Evolutionary conservation across 1,140 invertebrate genomes (phyloP), one percentile per base, ranked within the genome.

Genomic region (Drosophila kepulauana): DNA sequence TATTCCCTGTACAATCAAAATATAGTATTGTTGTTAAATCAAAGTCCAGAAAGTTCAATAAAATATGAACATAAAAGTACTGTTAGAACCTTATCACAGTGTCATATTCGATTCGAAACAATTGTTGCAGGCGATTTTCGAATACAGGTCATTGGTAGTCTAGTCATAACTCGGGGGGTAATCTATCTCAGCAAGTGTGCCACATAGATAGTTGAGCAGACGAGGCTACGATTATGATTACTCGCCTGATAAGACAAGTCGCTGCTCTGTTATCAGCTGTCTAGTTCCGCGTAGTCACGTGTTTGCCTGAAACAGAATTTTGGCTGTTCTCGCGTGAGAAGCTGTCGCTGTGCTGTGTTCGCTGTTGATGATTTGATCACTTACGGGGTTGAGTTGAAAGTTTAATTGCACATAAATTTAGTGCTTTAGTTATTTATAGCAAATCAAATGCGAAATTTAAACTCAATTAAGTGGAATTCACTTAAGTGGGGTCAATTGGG

Each of bases 401-500:
- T 67, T 67, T 58, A 10, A 33, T 48, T 56, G 10, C 15, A 48
- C 25, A 54, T 13, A 25, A 43, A 59, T 45, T 43, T 43, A 28
- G 20, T 51, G 51, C 25, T 59, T 43, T 43, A 30, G 41, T 43
- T 59, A 64, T 64, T 64, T 64, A 41, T 52, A 64, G 61, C 30
- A 72, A 73, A 73, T 61, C 73, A 65, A 77, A 69, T 80, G 48
- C 46, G 35, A 45, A 69, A 79, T 79, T 79, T 70, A 70, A 82
- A 86, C 66, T 88, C 51, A 87, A 87, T 87, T 87, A 75, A 63
- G 28, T 6, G 1, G 13, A 35, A 25, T 49, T 61, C 28, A 35
- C 8, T 63, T 25, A 75, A 88, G 68, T 78, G 82, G 62, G 82
- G 82, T 87, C 84, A 87, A 87, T 80, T 87, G 73, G 38, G 38